Evolutionary conservation across 2,888 invertebrate genomes (phyloP), one percentile per base, ranked within the genome.

Genomic region (Hanleya hanleyi): DNA sequence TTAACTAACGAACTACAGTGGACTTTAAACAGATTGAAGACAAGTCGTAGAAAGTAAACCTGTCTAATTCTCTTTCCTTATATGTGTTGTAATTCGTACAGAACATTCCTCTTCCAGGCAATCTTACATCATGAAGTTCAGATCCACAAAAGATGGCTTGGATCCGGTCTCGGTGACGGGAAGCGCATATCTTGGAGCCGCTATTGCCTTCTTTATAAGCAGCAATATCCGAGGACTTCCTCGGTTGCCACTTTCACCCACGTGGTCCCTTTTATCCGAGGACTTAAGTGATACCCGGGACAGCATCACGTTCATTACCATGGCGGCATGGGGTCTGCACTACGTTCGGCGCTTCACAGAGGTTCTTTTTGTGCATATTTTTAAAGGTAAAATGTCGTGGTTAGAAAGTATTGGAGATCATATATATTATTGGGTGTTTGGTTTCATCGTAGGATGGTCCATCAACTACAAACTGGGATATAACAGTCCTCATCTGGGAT

Each of bases 281-380:
- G 15, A 22, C 2, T 32, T 57, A 12, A 29, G 22, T 26, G 9
- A 41, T 41, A 57, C 12, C 29, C 2, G 2, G 26, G 29, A 26
- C 29, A 3, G 29, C 32, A 57, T 57, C 29, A 57, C 57, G 2
- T 57, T 29, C 26, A 57, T 57, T 15, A 57, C 57, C 2, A 57
- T 57, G 57, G 57, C 29, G 4, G 29, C 32, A 2, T 57, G 57
- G 57, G 57, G 57, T 22, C 26, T 29, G 9, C 57, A 57, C 29
- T 57, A 29, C 57, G 57, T 57, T 4, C 57, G 57, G 18, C 57
- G 57, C 22, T 57, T 57, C 29, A 26, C 57, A 57, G 57, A 57
- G 32, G 57, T 57, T 22, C 1, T 57, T 15, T 57, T 57, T 57
- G 57, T 57, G 22, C 57, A 57, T 9, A 29, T 29, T 1, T 57